These are phyloP conservation scores for Tolypeutes matacus DNA, from an alignment of 2,797 vertebrate species.

Conservation along the genomic window DNA sequence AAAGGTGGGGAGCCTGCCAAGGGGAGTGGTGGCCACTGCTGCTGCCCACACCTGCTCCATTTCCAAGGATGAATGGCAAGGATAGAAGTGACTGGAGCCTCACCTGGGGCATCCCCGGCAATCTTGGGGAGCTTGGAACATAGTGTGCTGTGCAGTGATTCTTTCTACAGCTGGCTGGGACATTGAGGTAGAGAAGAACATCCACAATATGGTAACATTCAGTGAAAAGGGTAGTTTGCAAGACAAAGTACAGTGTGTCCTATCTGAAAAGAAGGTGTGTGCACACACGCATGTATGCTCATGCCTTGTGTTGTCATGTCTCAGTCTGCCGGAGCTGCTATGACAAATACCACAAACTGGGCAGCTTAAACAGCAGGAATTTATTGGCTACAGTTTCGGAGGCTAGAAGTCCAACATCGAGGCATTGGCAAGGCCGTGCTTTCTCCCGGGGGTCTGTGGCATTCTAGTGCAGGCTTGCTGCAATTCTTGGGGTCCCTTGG, in stretches of 20 bases:
- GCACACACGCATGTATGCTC: rapidly evolving
- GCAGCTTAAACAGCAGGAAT: not conserved
- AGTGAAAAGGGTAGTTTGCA: not conserved
- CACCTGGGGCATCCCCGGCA: no score
- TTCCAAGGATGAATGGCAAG: not conserved
- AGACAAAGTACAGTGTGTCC: not conserved
- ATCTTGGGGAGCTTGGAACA: not conserved
- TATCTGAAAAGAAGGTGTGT: not conserved
- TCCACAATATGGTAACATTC: not conserved
- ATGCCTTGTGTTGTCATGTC: no score
- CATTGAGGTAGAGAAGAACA: not conserved
- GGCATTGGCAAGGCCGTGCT: no score
- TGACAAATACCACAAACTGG: not conserved
- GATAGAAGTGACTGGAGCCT: not conserved
- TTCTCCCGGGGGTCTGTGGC: no score
- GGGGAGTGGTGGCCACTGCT: not conserved
- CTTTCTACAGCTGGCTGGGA: not conserved
- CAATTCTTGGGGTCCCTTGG: no score
- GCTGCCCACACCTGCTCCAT: not conserved
- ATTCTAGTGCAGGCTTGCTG: no score
- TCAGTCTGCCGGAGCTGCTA: not conserved
- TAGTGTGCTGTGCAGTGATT: not conserved
- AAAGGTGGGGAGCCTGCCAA: not conserved
- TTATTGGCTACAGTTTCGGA: not conserved
- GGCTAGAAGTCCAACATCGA: not conserved